Conservation (phyloP, 2,797 vertebrate genomes). For the Huso huso region DNA sequence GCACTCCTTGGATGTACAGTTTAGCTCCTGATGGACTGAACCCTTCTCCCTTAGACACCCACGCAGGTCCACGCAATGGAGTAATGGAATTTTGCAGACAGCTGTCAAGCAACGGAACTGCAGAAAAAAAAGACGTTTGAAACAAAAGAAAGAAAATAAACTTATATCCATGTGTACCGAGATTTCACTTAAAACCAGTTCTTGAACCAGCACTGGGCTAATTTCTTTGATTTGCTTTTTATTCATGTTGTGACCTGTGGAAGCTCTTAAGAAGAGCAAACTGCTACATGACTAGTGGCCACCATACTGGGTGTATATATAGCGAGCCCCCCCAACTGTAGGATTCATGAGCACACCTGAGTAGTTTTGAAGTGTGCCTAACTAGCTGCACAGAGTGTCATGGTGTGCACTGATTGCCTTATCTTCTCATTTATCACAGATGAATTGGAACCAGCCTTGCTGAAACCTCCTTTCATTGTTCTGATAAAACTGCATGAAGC, state of each 20-base stretch:
- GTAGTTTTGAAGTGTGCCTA: constrained; percentile 76
- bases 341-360: constrained; percentile 78
- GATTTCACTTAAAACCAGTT: neutral
- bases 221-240: constrained; percentile 34
- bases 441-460: constrained; percentile 91
- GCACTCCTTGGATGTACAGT: constrained; percentile 46
- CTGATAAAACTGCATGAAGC: constrained; percentile 62
- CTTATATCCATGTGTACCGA: neutral
- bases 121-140: constrained; percentile 17
- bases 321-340: constrained; percentile 49
- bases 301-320: constrained; percentile 69
- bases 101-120: constrained; percentile 51
- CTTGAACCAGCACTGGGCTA: constrained; percentile 10
- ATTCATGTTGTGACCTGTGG: constrained; percentile 60
- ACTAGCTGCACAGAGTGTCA: constrained; percentile 77
- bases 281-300: constrained; percentile 62
- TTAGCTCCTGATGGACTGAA: constrained; percentile 55
- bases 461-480: constrained; percentile 81
- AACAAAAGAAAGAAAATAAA: constrained; percentile 27
- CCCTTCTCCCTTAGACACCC: constrained; percentile 53
- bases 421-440: constrained; percentile 96
- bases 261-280: constrained; percentile 52
- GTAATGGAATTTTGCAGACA: constrained; percentile 57
- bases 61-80: constrained; percentile 48
- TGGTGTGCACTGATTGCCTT: constrained; percentile 89